Conservation (phyloP, 2,888 invertebrate species). For the Flabesymbios commensalis region DNA sequence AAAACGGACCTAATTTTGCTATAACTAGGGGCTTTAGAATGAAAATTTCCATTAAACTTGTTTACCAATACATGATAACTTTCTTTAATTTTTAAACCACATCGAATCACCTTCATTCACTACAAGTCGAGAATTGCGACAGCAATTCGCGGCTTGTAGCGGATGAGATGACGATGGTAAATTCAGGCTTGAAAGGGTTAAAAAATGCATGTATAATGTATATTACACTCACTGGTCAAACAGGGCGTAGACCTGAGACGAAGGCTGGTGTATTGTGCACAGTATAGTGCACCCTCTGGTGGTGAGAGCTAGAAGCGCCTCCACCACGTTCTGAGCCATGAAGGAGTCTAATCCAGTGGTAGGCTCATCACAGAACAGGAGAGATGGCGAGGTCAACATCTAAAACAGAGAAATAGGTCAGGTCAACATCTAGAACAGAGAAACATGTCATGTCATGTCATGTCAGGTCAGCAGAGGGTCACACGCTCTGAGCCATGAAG, state of each 20-base stretch:
- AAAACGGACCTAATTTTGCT: too few relatives aligned
- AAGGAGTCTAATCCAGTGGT: conserved; percentile 95
- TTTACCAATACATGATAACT: too few relatives aligned
- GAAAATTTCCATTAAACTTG: too few relatives aligned
- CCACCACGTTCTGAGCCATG: conserved; percentile 92
- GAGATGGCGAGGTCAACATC: conserved; percentile 89
- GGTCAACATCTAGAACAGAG: background rate
- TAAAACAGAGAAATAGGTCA: conserved; percentile 17
- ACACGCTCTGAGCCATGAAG: conserved; percentile 93
- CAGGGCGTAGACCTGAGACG: conserved; percentile 77
- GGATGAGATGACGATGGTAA: too few relatives aligned
- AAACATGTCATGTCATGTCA: background rate
- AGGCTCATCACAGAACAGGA: conserved; percentile 97
- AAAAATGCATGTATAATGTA: too few relatives aligned
- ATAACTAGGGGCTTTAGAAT: too few relatives aligned
- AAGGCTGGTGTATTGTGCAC: conserved; percentile 92
- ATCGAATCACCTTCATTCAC: too few relatives aligned
- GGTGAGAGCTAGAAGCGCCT: conserved; percentile 67
- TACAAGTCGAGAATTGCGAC: too few relatives aligned
- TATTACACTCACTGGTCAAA: conserved; percentile 75
- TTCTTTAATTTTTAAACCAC: too few relatives aligned
- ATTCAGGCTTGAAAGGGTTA: too few relatives aligned
- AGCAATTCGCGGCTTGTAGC: too few relatives aligned
- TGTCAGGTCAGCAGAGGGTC: too few relatives aligned
- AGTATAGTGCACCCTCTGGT: conserved; percentile 84